phyloP scores from a whole-genome alignment of 2,888 invertebrate species.

The Stegana nigrithorax region DNA sequence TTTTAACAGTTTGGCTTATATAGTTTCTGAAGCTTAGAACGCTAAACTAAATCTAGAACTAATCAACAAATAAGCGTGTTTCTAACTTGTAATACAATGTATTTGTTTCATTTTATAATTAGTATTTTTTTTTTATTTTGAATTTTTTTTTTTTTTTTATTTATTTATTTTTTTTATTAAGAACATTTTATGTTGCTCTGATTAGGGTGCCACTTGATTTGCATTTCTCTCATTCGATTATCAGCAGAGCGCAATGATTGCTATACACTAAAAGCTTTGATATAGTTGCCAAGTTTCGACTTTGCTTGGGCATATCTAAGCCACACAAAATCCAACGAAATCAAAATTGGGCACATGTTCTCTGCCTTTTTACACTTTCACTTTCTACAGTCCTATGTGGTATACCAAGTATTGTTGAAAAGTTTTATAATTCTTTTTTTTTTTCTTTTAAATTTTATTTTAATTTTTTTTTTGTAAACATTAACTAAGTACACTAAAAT shows the following conservation, averaged over 20 bases:
- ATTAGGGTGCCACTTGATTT: too few relatives aligned
- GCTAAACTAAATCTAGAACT: conserved; percentile 61
- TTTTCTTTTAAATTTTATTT: background rate
- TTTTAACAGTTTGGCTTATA: background rate
- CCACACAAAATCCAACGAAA: too few relatives aligned
- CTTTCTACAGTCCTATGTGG: background rate
- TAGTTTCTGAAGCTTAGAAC: conserved; percentile 36
- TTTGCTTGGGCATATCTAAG: too few relatives aligned
- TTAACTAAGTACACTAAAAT: conserved; percentile 31
- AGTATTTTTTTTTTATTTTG: conserved; percentile 25
- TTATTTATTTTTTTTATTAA: conserved; percentile 5
- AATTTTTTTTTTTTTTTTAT: conserved; percentile 24
- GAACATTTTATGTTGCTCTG: conserved; percentile 2
- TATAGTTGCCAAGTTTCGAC: too few relatives aligned
- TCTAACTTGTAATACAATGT: conserved; percentile 63
- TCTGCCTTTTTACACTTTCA: too few relatives aligned
- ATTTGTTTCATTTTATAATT: conserved; percentile 31
- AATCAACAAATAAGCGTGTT: conserved; percentile 65
- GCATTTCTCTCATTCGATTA: conserved; percentile 23
- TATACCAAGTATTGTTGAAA: conserved; percentile 13
- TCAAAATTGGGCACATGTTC: too few relatives aligned
- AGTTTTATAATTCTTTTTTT: too few relatives aligned
- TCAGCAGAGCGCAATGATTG: conserved; percentile 24
- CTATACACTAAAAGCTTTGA: too few relatives aligned
- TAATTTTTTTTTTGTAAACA: background rate